Percentiles rank a stretch among this genome's conserved stretches.
phyloP scores from a whole-genome alignment of 2,113 vertebrate genomes.

The Apodemus speciosus region DNA sequence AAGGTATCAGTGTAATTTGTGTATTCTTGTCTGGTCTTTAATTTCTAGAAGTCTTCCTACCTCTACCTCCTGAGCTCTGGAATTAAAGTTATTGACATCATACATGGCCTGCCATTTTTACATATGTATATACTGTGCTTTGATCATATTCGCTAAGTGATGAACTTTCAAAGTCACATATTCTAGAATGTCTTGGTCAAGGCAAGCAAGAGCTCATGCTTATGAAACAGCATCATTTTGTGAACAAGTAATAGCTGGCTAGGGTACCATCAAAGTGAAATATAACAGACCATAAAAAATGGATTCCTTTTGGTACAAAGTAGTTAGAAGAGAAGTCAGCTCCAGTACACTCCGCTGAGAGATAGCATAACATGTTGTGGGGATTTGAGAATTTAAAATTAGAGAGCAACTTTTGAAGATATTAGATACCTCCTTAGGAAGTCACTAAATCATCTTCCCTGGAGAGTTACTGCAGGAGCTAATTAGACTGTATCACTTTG shows the following conservation, averaged over 20 bases:
- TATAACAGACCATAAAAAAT: background rate
- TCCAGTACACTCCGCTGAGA: background rate
- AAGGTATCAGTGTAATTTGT: background rate
- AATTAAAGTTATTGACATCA: background rate
- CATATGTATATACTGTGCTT: background rate
- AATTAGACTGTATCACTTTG: background rate
- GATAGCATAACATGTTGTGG: background rate
- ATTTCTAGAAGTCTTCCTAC: background rate
- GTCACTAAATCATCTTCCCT: background rate
- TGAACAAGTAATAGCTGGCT: background rate
- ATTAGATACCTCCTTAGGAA: constrained; percentile 38
- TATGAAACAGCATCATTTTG: background rate
- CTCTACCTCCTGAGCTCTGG: background rate
- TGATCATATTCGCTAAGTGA: background rate
- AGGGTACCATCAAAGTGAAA: background rate
- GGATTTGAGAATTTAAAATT: constrained; percentile 50
- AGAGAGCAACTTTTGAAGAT: constrained; percentile 23
- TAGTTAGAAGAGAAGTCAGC: background rate
- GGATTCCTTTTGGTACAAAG: background rate
- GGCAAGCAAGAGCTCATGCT: background rate
- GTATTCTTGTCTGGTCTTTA: background rate
- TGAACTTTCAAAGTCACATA: background rate
- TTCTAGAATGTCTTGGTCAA: background rate
- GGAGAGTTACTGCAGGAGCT: constrained; percentile 30
- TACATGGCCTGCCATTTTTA: background rate